Conservation (phyloP, 1,140 invertebrate species). For the Coptotermes formosanus region DNA sequence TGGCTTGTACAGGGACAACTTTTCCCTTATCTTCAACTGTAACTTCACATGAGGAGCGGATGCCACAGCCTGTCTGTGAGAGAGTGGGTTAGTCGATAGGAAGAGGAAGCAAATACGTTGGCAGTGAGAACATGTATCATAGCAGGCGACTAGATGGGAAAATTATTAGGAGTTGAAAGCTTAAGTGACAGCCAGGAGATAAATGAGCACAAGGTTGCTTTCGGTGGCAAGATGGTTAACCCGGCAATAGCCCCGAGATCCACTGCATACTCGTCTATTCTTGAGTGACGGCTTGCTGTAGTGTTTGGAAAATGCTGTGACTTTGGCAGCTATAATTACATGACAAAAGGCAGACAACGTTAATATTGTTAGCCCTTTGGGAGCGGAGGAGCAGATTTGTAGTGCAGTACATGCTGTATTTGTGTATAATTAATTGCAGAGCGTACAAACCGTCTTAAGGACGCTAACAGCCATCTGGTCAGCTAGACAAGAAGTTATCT, state of each 20-base stretch:
- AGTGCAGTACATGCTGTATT: too few species aligned
- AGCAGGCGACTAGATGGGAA: not conserved
- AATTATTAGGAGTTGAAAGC: slow-evolving; percentile 11
- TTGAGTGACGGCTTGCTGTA: not conserved
- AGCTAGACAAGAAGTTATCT: too few species aligned
- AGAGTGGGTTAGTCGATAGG: not conserved
- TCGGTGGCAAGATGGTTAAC: not conserved
- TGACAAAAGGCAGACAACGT: not conserved
- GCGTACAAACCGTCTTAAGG: too few species aligned
- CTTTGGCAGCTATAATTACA: not conserved
- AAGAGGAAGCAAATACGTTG: not conserved
- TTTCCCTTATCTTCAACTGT: too few species aligned
- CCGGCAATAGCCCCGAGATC: not conserved
- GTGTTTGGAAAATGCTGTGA: not conserved
- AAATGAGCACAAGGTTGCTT: not conserved
- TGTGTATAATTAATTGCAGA: too few species aligned
- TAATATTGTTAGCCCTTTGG: not conserved
- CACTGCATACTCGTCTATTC: not conserved
- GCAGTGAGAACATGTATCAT: not conserved
- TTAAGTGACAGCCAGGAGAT: slow-evolving; percentile 4
- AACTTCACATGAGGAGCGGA: not conserved
- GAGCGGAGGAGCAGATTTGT: too few species aligned
- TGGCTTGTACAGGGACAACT: too few species aligned
- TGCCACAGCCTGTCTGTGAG: not conserved
- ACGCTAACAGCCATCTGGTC: too few species aligned